phyloP scores from a whole-genome alignment of 2,113 vertebrate species.

The Jaculus jaculus region DNA sequence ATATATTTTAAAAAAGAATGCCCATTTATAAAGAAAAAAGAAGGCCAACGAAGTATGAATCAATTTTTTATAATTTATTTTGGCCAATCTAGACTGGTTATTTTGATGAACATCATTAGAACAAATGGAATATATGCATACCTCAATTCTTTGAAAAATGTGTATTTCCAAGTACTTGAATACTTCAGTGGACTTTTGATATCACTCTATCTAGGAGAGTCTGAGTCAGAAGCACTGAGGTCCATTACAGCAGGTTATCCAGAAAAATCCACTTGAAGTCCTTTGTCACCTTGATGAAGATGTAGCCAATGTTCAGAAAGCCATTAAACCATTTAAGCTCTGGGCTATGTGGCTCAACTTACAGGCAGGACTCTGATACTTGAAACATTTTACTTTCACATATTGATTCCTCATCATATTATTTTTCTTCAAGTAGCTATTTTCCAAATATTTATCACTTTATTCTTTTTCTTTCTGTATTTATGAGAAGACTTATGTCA shows the following conservation, averaged over 20 bases:
- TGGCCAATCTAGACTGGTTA: neutral
- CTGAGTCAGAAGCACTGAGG: neutral
- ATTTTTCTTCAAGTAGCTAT: conserved; percentile 32
- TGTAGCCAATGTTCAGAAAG: neutral
- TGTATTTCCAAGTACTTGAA: neutral
- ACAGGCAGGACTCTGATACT: neutral
- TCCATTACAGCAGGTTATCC: neutral
- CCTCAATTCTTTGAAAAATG: conserved; percentile 33
- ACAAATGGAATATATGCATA: neutral
- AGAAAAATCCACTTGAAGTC: neutral
- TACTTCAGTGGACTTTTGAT: neutral
- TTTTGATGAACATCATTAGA: neutral
- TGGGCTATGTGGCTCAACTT: neutral
- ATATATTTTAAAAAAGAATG: neutral
- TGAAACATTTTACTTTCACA: conserved; percentile 19
- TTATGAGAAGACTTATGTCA: conserved; percentile 9
- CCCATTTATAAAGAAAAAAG: conserved; percentile 5
- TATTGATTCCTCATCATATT: neutral
- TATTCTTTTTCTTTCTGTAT: neutral
- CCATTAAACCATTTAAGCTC: neutral
- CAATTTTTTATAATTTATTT: conserved; percentile 46
- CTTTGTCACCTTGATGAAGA: neutral
- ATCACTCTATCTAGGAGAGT: neutral
- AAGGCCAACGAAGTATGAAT: conserved; percentile 23
- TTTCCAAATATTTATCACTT: neutral